phyloP scores from a whole-genome alignment of 2,113 vertebrate species.

The Tachysurus fulvidraco region DNA sequence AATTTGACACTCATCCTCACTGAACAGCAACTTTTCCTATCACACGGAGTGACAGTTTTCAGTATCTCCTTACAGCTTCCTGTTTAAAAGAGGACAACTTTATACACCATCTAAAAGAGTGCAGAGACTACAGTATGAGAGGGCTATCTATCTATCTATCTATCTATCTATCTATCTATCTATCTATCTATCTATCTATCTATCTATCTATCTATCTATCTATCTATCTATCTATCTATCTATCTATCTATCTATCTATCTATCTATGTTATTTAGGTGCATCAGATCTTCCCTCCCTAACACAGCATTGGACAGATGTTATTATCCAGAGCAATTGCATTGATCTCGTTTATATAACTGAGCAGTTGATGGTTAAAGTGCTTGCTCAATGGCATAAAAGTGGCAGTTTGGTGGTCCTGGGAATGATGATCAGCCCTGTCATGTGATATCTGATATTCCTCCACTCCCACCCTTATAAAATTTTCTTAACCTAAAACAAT shows the following conservation, averaged over 20 bases:
- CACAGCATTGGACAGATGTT: too few relatives aligned
- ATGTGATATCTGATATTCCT: too few relatives aligned
- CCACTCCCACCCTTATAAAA: too few relatives aligned
- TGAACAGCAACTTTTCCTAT: background rate
- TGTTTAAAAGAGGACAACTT: constrained; percentile 7
- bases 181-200: background rate
- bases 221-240: background rate
- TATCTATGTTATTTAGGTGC: too few relatives aligned
- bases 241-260: background rate
- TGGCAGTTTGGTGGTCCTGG: too few relatives aligned
- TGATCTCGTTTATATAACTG: too few relatives aligned
- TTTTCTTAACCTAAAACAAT: too few relatives aligned
- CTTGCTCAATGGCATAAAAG: too few relatives aligned
- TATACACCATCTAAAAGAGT: background rate
- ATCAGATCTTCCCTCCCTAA: too few relatives aligned
- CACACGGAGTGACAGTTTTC: constrained; percentile 1
- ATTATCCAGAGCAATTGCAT: too few relatives aligned
- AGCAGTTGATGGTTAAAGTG: too few relatives aligned
- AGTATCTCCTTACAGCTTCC: constrained; percentile 7
- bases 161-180: background rate
- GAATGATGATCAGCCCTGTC: too few relatives aligned
- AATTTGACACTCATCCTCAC: constrained; percentile 25
- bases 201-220: background rate
- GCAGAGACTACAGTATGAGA: background rate
- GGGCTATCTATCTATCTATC: background rate